Evolutionary conservation across 2,797 vertebrate species (phyloP), one percentile per base, ranked within the genome.

Genomic region (Gymnoscopelus braueri): DNA sequence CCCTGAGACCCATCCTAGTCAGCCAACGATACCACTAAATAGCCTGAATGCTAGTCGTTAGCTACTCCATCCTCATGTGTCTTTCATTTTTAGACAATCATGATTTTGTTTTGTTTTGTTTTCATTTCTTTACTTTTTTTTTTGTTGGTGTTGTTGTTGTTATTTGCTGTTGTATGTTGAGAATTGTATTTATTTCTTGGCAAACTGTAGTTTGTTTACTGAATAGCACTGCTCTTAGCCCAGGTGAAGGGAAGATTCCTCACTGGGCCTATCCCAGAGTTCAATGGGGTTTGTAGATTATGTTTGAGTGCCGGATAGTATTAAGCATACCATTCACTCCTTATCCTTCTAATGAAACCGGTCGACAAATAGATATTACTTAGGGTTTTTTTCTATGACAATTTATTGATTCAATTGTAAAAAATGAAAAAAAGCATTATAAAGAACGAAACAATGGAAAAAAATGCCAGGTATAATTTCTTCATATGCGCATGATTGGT

Each of bases 71-170:
- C 93, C 88, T 94, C 84, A 87, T 96, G 92, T 94, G 94, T 95
- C 93, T 97, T 95, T 98, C 94, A 91, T 96, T 96, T 98, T 96
- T 98, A 87, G 98, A 99, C 98, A 99, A 99, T 99, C 97, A 98
- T 93, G 90, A 94, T 94, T 93, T 90, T 92, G 5, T 24, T 52
- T 91, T 85, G 87, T 91, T 63, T 90, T 10, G 2, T 44, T 44
- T 92, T 91, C 83, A 85, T 80, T 80, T 84, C 85, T 19, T 68
- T 79, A 83, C 76, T 7, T 15, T 50, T 77, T 77, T 82, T 80
- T 82, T 79, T 74, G 73, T 88, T 91, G 89, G 74, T 95, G 94
- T 94, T 91, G 92, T 94, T 93, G 94, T 93, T 92, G 94, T 92
- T 94, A 87, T 95, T 89, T 94, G 93, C 92, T 95, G 93, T 96